Conservation (phyloP, 2,888 invertebrate species). For the Megastigmus dorsalis region DNA sequence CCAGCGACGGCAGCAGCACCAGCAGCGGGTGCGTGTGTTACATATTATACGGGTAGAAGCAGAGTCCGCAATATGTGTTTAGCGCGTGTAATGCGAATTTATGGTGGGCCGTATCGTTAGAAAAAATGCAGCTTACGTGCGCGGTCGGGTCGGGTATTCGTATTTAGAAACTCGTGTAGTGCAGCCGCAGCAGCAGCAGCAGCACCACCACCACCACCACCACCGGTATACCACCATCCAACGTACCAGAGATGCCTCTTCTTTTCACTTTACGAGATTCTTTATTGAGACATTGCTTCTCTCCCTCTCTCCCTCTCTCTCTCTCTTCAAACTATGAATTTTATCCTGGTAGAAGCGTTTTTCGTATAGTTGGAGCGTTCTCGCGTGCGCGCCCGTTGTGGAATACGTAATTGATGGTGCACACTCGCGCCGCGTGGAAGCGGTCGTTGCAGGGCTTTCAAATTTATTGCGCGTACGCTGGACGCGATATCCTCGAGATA, state of each 20-base stretch:
- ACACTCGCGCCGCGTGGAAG: neutral
- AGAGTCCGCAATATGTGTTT: neutral
- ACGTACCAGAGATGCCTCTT: too few species aligned
- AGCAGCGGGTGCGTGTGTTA: neutral
- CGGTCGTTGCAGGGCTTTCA: conserved; percentile 1
- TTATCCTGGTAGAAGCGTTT: too few species aligned
- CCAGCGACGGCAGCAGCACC: neutral
- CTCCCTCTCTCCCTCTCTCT: conserved; percentile 7
- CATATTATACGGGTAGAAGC: neutral
- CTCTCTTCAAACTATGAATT: neutral
- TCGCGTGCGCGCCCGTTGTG: conserved; percentile 33
- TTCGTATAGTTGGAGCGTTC: neutral
- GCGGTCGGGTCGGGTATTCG: neutral
- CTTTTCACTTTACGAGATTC: conserved; percentile 21
- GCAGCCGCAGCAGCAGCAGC: neutral
- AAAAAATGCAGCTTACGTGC: conserved; percentile 39
- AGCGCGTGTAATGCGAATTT: conserved; percentile 38
- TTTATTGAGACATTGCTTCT: conserved; percentile 39
- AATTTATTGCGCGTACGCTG: too few species aligned
- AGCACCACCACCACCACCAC: too few species aligned
- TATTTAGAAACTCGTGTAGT: conserved; percentile 20
- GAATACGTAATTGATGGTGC: conserved; percentile 34
- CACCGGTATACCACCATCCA: too few species aligned
- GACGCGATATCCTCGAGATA: too few species aligned
- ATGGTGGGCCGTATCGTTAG: conserved; percentile 34